Evolutionary conservation across 2,797 vertebrate species (phyloP).

Genomic region (Thunnus albacares): DNA sequence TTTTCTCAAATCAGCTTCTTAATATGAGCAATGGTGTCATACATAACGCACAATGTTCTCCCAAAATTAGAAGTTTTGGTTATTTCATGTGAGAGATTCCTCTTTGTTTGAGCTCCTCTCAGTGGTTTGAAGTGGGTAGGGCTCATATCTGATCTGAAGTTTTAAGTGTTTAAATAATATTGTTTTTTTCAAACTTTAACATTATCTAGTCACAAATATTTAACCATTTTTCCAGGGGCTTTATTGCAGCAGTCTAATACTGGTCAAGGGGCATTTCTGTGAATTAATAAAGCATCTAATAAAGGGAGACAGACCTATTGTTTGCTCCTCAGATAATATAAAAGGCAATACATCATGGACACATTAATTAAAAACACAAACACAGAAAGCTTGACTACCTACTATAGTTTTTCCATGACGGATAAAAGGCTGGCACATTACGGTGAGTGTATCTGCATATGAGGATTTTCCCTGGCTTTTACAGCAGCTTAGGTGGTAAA

Average conservation of each 20-base stretch:
- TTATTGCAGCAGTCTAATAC: not conserved
- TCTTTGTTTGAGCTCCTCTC: too few species aligned
- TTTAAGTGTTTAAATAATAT: too few species aligned
- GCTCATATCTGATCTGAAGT: too few species aligned
- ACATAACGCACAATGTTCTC: too few species aligned
- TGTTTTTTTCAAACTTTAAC: too few species aligned
- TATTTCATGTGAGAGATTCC: too few species aligned
- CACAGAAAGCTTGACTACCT: not conserved
- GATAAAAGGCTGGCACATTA: conserved; percentile 5
- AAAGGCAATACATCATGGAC: not conserved
- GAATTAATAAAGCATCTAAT: conserved; percentile 42
- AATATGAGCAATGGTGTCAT: too few species aligned
- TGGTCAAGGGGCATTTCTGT: conserved; percentile 4
- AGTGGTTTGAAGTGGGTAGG: too few species aligned
- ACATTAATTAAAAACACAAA: not conserved
- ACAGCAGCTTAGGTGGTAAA: conserved; percentile 40
- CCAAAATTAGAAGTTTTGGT: too few species aligned
- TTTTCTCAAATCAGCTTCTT: too few species aligned
- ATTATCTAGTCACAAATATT: too few species aligned
- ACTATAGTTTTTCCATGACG: not conserved
- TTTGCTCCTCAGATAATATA: not conserved
- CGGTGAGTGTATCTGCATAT: not conserved
- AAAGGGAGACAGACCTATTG: conserved; percentile 8
- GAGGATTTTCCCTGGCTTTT: conserved; percentile 38
- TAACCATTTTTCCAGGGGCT: too few species aligned